Conservation (phyloP, 2,113 vertebrate genomes). For the Eonycteris spelaea region DNA sequence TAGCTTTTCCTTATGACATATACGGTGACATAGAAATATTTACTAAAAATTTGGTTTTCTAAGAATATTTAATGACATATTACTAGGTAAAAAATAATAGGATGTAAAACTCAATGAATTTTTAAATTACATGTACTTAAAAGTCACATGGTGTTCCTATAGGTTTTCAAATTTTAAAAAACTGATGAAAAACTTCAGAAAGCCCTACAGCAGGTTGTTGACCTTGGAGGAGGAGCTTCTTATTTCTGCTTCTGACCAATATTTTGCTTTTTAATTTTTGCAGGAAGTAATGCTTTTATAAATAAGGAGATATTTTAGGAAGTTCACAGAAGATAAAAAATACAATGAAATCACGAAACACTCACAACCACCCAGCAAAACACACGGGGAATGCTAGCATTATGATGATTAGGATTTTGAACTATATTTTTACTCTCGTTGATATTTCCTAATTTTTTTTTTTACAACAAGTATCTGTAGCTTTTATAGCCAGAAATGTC, state of each 20-base stretch:
- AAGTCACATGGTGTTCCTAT: accelerated
- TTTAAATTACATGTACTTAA: neutral
- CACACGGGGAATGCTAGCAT: too few species aligned
- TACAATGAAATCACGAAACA: neutral
- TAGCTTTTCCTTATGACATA: neutral
- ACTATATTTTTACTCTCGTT: neutral
- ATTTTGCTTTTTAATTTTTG: neutral
- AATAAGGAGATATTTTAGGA: neutral
- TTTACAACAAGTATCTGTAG: neutral
- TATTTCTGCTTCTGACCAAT: neutral
- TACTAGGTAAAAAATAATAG: neutral
- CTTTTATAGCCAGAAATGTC: neutral
- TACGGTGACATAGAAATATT: neutral
- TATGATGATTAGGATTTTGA: neutral
- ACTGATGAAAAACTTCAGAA: neutral
- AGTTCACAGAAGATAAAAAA: neutral
- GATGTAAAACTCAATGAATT: neutral
- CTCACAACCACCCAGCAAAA: neutral
- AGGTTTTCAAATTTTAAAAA: accelerated
- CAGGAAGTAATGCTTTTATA: neutral
- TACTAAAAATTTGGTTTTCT: neutral
- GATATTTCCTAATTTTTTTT: neutral
- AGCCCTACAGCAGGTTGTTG: too few species aligned
- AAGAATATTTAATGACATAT: neutral
- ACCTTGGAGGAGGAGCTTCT: neutral